These are phyloP conservation scores for Cataglyphis albicans DNA, from an alignment of 2,888 invertebrate genomes.

Conservation along the genomic window DNA sequence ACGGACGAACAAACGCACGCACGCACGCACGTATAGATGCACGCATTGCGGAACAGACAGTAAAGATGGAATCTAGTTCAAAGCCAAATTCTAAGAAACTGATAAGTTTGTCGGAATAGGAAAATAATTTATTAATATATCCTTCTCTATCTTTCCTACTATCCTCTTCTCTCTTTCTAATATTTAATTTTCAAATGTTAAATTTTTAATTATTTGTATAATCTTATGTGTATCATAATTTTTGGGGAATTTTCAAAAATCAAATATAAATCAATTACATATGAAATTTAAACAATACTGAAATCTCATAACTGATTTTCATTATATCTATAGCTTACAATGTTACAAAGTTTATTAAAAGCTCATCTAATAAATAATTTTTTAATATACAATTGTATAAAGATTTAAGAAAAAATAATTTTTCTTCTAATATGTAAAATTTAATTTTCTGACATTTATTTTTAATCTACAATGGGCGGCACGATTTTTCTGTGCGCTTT, in stretches of 20 bases:
- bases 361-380: not conserved
- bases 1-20: not conserved
- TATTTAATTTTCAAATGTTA: not conserved
- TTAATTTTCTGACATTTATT: not conserved
- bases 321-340: constrained; percentile 10
- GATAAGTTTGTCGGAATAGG: not conserved
- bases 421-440: not conserved
- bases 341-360: not conserved
- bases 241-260: not conserved
- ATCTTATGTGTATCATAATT: not conserved
- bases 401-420: not conserved
- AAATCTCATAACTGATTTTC: not conserved
- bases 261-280: not conserved
- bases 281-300: not conserved
- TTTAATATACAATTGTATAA: not conserved
- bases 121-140: no score
- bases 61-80: constrained; percentile 24
- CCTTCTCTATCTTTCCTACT: not conserved
- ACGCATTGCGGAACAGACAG: constrained; percentile 17
- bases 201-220: not conserved
- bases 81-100: not conserved
- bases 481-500: not conserved
- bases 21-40: not conserved
- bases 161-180: not conserved
- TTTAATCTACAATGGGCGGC: not conserved